These are phyloP conservation scores for Callimorpha dominula DNA, from an alignment of 2,888 invertebrate species.

Conservation along the genomic window DNA sequence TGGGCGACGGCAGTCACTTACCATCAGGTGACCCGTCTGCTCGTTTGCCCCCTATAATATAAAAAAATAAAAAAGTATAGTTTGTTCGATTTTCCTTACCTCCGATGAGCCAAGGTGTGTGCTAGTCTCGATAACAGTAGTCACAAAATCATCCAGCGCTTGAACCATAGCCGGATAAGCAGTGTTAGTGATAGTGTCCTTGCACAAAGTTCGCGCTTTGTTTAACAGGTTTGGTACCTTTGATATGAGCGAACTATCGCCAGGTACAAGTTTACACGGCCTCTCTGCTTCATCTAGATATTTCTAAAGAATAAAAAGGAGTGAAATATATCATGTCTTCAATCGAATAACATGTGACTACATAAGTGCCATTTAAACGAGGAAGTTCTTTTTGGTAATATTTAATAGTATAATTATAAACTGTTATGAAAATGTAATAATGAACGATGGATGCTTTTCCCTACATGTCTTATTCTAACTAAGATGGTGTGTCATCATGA, in stretches of 20 bases:
- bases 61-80: too few relatives aligned
- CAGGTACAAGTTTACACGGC: slow-evolving; percentile 59
- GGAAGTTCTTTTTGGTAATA: background rate
- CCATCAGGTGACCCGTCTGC: too few relatives aligned
- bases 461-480: background rate
- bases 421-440: background rate
- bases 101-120: slow-evolving; percentile 89
- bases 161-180: slow-evolving; percentile 88
- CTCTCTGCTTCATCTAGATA: slow-evolving; percentile 76
- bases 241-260: slow-evolving; percentile 67
- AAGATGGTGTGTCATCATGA: background rate
- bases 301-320: slow-evolving; percentile 65
- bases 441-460: background rate
- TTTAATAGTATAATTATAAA: background rate
- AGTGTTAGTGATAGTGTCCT: slow-evolving; percentile 86
- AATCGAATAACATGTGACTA: background rate
- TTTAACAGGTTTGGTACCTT: slow-evolving; percentile 80
- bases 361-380: background rate
- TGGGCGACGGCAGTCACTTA: too few relatives aligned
- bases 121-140: slow-evolving; percentile 89
- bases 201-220: slow-evolving; percentile 89
- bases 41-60: too few relatives aligned
- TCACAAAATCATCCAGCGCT: slow-evolving; percentile 89
- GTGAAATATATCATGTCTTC: background rate
- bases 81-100: slow-evolving; percentile 65